These are phyloP conservation scores for Steinernema hermaphroditum DNA, from an alignment of 2,888 invertebrate genomes.

Conservation along the genomic window DNA sequence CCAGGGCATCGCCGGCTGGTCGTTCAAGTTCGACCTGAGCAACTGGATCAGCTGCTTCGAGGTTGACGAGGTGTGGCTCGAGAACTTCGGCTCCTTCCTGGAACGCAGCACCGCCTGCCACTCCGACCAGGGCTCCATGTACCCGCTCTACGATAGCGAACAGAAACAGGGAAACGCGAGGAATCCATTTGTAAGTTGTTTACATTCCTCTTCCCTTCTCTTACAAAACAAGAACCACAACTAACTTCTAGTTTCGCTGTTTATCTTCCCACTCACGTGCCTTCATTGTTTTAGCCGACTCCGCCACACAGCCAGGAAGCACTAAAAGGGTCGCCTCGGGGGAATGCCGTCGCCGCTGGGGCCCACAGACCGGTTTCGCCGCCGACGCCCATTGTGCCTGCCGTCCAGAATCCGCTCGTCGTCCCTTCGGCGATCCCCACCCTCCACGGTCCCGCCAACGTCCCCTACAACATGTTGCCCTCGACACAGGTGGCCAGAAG, in stretches of 20 bases:
- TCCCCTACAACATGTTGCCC: slow-evolving; percentile 5
- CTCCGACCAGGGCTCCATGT: no score
- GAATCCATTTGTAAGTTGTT: slow-evolving; percentile 13
- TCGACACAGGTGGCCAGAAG: neutral
- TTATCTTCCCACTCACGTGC: neutral
- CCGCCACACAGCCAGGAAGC: slow-evolving; percentile 17
- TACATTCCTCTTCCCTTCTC: neutral
- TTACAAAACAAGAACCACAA: neutral
- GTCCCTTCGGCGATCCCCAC: neutral
- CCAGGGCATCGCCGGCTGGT: slow-evolving; percentile 13
- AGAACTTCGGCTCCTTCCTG: slow-evolving; percentile 19
- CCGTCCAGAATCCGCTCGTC: neutral
- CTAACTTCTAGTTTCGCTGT: neutral
- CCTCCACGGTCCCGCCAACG: neutral
- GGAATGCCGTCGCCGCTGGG: slow-evolving; percentile 3
- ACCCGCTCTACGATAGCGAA: no score
- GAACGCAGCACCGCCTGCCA: neutral
- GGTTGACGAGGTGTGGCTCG: slow-evolving; percentile 16
- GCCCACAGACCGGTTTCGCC: slow-evolving; percentile 7
- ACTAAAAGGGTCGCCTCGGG: slow-evolving; percentile 13
- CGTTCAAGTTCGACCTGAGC: slow-evolving; percentile 17
- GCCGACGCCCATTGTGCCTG: slow-evolving; percentile 11
- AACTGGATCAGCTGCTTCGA: neutral
- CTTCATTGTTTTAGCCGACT: slow-evolving; percentile 19
- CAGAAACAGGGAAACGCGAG: neutral